phyloP scores from a whole-genome alignment of 2,888 invertebrate species.

The Tricholauxania praeusta region DNA sequence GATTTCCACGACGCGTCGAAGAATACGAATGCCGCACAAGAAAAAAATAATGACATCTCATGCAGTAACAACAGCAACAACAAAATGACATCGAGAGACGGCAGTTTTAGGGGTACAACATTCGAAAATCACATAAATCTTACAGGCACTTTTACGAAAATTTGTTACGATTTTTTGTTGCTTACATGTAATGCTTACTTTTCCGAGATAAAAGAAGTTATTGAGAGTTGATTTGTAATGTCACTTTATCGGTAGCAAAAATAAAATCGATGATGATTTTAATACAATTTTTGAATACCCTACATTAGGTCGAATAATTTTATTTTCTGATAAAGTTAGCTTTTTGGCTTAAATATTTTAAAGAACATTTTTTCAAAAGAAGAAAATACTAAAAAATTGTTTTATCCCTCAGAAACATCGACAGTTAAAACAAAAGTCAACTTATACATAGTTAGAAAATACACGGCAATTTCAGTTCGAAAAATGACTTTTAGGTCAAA shows the following conservation, averaged over 20 bases:
- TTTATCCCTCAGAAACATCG: too few relatives aligned
- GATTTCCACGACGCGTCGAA: slow-evolving; percentile 31
- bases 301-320: too few relatives aligned
- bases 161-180: not conserved
- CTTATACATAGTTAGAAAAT: too few relatives aligned
- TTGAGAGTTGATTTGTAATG: slow-evolving; percentile 20
- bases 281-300: slow-evolving; percentile 7
- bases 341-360: too few relatives aligned
- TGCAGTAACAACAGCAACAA: slow-evolving; percentile 31
- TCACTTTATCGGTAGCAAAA: slow-evolving; percentile 16
- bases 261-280: slow-evolving; percentile 38
- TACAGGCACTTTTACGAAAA: slow-evolving; percentile 17
- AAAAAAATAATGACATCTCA: slow-evolving; percentile 43
- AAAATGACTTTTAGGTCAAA: too few relatives aligned
- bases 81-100: slow-evolving; percentile 30
- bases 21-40: slow-evolving; percentile 36
- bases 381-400: too few relatives aligned
- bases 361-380: too few relatives aligned
- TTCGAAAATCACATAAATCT: slow-evolving; percentile 24
- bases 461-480: too few relatives aligned
- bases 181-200: not conserved
- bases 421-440: too few relatives aligned
- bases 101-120: slow-evolving; percentile 23
- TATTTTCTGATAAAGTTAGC: too few relatives aligned
- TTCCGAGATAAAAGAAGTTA: slow-evolving; percentile 18